phyloP scores from a whole-genome alignment of 1,140 invertebrate genomes.

The Octopus sinensis region DNA sequence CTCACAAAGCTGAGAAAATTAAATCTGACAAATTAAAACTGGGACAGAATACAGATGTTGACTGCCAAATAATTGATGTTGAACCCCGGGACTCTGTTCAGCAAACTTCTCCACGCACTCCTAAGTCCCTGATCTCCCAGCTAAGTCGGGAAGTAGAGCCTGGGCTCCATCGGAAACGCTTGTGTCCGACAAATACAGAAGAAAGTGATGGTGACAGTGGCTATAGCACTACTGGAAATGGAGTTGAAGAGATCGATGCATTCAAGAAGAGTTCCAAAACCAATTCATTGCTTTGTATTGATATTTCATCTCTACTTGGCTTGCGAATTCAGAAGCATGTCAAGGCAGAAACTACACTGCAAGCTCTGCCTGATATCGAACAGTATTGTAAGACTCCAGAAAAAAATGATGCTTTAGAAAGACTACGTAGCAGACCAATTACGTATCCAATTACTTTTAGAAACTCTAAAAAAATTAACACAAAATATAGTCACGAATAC shows the following conservation, averaged over 20 bases:
- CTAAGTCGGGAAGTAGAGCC: conserved; percentile 33
- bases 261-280: conserved; percentile 25
- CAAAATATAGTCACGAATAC: conserved; percentile 37
- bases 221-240: conserved; percentile 19
- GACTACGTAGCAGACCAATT: conserved; percentile 36
- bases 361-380: conserved; percentile 39
- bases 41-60: conserved; percentile 34
- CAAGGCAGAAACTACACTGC: conserved; percentile 33
- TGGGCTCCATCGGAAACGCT: background rate
- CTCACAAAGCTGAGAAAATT: conserved; percentile 36
- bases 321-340: conserved; percentile 44
- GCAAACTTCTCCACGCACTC: conserved; percentile 44
- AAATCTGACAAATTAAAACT: conserved; percentile 26
- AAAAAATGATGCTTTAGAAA: conserved; percentile 40
- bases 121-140: conserved; percentile 49
- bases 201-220: conserved; percentile 25
- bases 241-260: conserved; percentile 20
- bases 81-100: conserved; percentile 38
- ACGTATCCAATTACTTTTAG: conserved; percentile 39
- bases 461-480: conserved; percentile 27
- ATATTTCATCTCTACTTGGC: conserved; percentile 44
- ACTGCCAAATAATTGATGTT: conserved; percentile 43
- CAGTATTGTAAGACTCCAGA: conserved; percentile 42
- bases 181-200: conserved; percentile 17
- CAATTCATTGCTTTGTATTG: conserved; percentile 41